phyloP scores from a whole-genome alignment of 2,113 vertebrate species.

The Lota lota region DNA sequence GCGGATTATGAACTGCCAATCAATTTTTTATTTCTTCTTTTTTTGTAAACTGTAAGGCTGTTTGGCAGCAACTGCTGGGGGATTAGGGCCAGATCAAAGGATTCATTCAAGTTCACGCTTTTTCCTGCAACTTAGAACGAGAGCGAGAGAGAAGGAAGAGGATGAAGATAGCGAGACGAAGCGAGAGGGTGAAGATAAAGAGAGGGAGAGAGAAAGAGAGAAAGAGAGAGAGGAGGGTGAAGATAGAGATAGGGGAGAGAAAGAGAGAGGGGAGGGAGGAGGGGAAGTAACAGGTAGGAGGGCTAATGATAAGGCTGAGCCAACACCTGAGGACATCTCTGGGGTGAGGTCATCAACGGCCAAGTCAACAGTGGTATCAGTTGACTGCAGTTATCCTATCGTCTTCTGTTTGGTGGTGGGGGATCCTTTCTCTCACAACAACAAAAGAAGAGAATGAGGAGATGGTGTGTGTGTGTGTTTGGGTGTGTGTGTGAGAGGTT shows the following conservation, averaged over 20 bases:
- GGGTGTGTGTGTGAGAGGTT: too few species aligned
- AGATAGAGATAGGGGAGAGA: neutral
- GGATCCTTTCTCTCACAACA: neutral
- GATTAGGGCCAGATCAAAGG: slow-evolving; percentile 44
- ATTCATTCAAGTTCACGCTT: slow-evolving; percentile 30
- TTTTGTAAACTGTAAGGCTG: slow-evolving; percentile 22
- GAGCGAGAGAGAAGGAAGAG: slow-evolving; percentile 9
- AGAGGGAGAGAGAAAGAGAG: neutral
- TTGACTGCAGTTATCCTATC: too few species aligned
- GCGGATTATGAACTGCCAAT: slow-evolving; percentile 44
- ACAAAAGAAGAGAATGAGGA: too few species aligned
- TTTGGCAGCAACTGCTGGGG: slow-evolving; percentile 15
- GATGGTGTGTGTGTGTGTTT: too few species aligned
- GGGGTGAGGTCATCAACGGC: too few species aligned
- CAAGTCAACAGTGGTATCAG: too few species aligned
- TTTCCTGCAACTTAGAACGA: slow-evolving; percentile 16
- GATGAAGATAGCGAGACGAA: neutral
- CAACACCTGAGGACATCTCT: slow-evolving; percentile 32
- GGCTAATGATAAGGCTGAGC: slow-evolving; percentile 30
- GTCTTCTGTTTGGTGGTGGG: neutral
- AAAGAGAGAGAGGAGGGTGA: neutral
- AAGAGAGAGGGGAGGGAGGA: neutral
- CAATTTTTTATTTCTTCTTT: slow-evolving; percentile 11
- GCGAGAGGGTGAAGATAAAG: slow-evolving; percentile 3
- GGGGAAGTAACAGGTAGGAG: neutral